Conservation (phyloP, 2,888 invertebrate species). For the Tetragonisca angustula region DNA sequence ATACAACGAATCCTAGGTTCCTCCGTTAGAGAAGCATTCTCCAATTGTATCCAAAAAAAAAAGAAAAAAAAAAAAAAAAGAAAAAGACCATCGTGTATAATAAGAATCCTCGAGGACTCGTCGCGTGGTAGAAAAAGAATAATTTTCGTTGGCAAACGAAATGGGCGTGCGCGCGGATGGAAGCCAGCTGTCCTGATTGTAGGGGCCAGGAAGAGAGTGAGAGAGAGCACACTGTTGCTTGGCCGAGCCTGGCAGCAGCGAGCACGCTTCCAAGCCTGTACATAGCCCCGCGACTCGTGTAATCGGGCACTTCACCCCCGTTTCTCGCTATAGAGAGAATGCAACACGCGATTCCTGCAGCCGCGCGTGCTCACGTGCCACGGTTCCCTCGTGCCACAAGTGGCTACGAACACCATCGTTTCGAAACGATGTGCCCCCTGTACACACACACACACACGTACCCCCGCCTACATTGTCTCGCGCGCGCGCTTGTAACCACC, state of each 20-base stretch:
- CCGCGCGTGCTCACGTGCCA: slow-evolving; percentile 35
- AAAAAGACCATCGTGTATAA: too few species aligned
- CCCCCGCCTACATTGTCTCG: slow-evolving; percentile 20
- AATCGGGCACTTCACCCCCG: slow-evolving; percentile 70
- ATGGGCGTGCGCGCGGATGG: slow-evolving; percentile 6
- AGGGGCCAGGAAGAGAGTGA: slow-evolving; percentile 14
- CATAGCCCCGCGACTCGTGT: slow-evolving; percentile 66
- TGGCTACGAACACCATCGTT: slow-evolving; percentile 56
- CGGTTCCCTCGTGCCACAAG: slow-evolving; percentile 54
- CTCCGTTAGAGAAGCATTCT: too few species aligned
- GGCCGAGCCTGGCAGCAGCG: slow-evolving; percentile 52
- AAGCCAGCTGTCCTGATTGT: not conserved
- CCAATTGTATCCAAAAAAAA: too few species aligned
- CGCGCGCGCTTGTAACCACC: slow-evolving; percentile 33
- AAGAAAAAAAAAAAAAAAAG: too few species aligned
- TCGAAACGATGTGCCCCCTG: not conserved
- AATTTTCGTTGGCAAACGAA: slow-evolving; percentile 6
- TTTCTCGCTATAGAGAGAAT: slow-evolving; percentile 53
- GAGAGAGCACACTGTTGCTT: slow-evolving; percentile 60
- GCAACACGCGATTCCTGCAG: slow-evolving; percentile 52
- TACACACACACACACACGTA: too few species aligned
- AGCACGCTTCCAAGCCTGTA: slow-evolving; percentile 60
- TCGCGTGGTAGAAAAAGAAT: slow-evolving; percentile 2
- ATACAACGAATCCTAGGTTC: too few species aligned
- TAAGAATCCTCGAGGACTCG: too few species aligned